Percentiles rank a stretch among this genome's conserved stretches.
These are phyloP conservation scores for Vidua chalybeata DNA, from an alignment of 2,113 vertebrate genomes.

Conservation along the genomic window DNA sequence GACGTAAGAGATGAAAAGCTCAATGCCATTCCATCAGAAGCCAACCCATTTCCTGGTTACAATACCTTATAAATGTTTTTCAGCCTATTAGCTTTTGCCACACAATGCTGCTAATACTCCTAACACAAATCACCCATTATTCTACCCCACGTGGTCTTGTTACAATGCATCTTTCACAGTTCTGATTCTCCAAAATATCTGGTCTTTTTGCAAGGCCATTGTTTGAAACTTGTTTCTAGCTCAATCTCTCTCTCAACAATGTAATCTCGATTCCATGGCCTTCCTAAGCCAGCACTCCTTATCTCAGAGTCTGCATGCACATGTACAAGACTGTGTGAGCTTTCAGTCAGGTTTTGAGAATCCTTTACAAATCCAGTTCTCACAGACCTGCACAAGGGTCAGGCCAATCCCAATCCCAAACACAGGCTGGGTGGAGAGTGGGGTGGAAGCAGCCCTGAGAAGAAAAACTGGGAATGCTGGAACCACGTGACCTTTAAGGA, in stretches of 20 bases:
- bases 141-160: background rate
- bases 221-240: background rate
- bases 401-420: background rate
- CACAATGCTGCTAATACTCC: background rate
- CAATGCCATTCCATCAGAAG: background rate
- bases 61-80: background rate
- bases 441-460: background rate
- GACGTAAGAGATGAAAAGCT: background rate
- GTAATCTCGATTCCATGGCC: background rate
- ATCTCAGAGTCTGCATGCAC: background rate
- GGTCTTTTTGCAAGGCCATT: background rate
- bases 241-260: background rate
- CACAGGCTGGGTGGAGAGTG: background rate
- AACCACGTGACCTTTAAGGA: background rate
- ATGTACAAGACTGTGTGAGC: background rate
- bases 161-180: background rate
- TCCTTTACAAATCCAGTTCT: background rate
- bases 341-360: background rate
- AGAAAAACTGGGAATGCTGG: background rate
- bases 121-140: background rate
- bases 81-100: background rate
- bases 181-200: background rate
- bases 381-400: background rate
- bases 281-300: background rate
- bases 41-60: background rate